Evolutionary conservation across 2,797 vertebrate species (phyloP).

Genomic region (Sorex maritimensis): DNA sequence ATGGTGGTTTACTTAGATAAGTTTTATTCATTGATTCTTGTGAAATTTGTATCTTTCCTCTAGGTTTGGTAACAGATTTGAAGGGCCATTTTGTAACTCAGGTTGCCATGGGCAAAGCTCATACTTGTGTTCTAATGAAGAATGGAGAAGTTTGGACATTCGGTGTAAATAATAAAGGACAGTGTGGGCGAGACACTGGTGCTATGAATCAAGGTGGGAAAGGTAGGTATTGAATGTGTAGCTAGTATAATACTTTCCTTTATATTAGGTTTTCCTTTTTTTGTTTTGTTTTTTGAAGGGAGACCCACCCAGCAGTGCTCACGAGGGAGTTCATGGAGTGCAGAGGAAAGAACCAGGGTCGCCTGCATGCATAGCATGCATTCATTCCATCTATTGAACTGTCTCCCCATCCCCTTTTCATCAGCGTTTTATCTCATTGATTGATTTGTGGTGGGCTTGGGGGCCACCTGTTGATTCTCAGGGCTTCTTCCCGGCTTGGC

Average conservation of each 20-base stretch:
- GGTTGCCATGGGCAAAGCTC: constrained; percentile 99
- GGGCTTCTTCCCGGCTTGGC: no score
- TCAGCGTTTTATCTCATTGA: no score
- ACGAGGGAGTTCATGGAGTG: no score
- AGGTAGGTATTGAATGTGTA: constrained; percentile 90
- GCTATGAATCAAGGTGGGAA: constrained; percentile 98
- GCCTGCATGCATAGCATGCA: no score
- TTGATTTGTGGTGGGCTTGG: no score
- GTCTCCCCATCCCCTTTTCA: no score
- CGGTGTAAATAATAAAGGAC: constrained; percentile 99
- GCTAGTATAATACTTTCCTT: constrained; percentile 53
- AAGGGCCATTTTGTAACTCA: constrained; percentile 99
- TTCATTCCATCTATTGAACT: no score
- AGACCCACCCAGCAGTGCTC: no score
- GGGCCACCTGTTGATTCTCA: no score
- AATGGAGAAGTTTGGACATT: constrained; percentile 99
- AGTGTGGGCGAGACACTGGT: constrained; percentile 98
- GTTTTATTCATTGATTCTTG: constrained; percentile 52
- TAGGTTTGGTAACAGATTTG: constrained; percentile 98
- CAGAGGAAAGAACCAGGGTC: no score
- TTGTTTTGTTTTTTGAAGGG: not conserved
- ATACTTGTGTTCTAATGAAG: constrained; percentile 98
- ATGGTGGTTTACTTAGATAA: not conserved
- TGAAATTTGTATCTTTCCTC: constrained; percentile 72
- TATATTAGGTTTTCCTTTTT: not conserved